A percentile compares a stretch with the other conserved stretches of the same genome.
These are phyloP conservation scores for Bungarus multicinctus DNA, from an alignment of 2,113 vertebrate genomes.

Conservation along the genomic window DNA sequence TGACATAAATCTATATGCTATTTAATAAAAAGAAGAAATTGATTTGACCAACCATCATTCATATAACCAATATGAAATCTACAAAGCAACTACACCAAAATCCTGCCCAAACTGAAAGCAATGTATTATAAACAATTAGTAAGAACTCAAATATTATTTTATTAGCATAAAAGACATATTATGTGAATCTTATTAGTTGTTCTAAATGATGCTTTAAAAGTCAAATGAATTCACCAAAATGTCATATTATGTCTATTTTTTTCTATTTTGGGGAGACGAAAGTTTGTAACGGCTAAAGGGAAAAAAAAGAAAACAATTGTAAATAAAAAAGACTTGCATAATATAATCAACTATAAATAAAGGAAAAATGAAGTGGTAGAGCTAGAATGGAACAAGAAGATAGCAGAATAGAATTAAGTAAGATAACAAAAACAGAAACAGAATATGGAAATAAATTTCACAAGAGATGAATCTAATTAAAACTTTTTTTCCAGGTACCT, in stretches of 20 bases:
- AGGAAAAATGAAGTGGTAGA: slow-evolving; percentile 26
- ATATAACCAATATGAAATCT: not conserved
- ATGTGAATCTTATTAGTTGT: not conserved
- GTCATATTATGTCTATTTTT: not conserved
- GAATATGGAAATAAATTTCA: slow-evolving; percentile 44
- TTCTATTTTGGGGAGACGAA: not conserved
- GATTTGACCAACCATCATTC: not conserved
- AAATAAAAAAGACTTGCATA: slow-evolving; percentile 60
- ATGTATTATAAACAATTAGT: not conserved
- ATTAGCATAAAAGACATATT: not conserved
- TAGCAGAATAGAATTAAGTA: slow-evolving; percentile 26
- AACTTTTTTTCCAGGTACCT: slow-evolving; percentile 26
- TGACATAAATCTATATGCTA: not conserved
- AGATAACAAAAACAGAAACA: slow-evolving; percentile 36
- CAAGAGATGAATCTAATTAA: slow-evolving; percentile 33
- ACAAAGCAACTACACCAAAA: not conserved
- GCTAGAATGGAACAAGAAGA: slow-evolving; percentile 20
- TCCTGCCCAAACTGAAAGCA: not conserved
- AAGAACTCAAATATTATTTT: not conserved
- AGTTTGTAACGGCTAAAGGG: not conserved
- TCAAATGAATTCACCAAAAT: slow-evolving; percentile 20
- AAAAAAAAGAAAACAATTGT: slow-evolving; percentile 26
- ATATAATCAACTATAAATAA: slow-evolving; percentile 57
- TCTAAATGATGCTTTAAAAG: not conserved
- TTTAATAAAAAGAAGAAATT: not conserved